phyloP scores from a whole-genome alignment of 2,888 invertebrate species.

The Steromphala cineraria region DNA sequence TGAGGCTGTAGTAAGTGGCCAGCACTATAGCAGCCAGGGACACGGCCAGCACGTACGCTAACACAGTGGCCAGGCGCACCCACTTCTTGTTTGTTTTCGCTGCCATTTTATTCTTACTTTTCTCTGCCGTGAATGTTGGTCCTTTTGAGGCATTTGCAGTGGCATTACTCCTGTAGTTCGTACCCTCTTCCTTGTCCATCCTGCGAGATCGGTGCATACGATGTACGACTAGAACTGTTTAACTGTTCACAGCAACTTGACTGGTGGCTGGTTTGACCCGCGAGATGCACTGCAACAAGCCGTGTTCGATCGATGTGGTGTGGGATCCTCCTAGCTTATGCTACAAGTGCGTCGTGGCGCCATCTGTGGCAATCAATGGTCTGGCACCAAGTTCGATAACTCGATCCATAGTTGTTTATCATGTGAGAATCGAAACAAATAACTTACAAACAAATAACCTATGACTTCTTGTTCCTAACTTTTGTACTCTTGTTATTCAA shows the following conservation, averaged over 20 bases:
- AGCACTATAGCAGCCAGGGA: slow-evolving; percentile 95
- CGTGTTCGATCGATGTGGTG: too few relatives aligned
- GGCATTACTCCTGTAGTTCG: slow-evolving; percentile 46
- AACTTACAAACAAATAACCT: too few relatives aligned
- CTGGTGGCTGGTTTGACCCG: too few relatives aligned
- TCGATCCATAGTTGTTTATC: background rate
- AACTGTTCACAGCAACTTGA: too few relatives aligned
- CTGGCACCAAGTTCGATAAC: background rate
- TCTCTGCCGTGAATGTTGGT: slow-evolving; percentile 61
- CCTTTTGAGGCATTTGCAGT: slow-evolving; percentile 41
- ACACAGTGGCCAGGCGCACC: slow-evolving; percentile 92
- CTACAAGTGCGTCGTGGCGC: background rate
- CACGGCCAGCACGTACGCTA: slow-evolving; percentile 94
- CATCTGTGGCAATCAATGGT: background rate
- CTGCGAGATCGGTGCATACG: background rate
- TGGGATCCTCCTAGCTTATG: background rate
- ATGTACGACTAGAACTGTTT: background rate
- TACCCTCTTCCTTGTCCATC: slow-evolving; percentile 58
- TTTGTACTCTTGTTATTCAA: too few relatives aligned
- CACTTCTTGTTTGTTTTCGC: slow-evolving; percentile 82
- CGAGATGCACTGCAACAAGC: too few relatives aligned
- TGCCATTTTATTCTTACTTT: slow-evolving; percentile 71
- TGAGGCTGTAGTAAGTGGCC: slow-evolving; percentile 93
- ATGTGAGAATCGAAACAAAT: too few relatives aligned
- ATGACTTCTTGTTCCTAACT: too few relatives aligned